A percentile compares a stretch with the other conserved stretches of the same genome.
phyloP scores from a whole-genome alignment of 2,113 vertebrate species.

The Dromiciops gliroides region DNA sequence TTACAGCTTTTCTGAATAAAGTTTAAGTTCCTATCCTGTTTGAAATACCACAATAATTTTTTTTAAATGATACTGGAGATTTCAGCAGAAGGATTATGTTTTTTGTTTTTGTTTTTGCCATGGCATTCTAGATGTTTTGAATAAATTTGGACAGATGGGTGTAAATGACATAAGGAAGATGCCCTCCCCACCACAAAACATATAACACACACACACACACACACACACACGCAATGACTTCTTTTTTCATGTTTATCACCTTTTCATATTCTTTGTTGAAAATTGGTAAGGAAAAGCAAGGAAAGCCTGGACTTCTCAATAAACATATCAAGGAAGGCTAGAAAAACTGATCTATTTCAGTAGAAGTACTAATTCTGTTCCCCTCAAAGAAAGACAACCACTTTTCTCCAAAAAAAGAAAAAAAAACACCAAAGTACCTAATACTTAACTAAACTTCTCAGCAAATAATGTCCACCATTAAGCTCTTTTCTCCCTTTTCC shows the following conservation, averaged over 20 bases:
- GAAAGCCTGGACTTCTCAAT: not conserved
- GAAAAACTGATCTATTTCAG: not conserved
- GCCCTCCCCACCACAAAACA: not conserved
- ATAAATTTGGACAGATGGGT: not conserved
- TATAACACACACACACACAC: not conserved
- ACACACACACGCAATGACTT: not conserved
- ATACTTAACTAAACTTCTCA: not conserved
- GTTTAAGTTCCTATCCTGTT: not conserved
- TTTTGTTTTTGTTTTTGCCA: not conserved
- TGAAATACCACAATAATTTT: not conserved
- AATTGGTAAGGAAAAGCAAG: not conserved
- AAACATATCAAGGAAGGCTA: not conserved
- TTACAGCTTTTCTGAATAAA: not conserved
- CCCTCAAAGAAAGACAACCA: not conserved
- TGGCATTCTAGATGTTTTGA: not conserved
- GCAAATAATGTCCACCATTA: not conserved
- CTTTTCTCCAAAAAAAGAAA: not conserved
- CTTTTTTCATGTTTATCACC: not conserved
- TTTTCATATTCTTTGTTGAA: not conserved
- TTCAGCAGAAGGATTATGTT: not conserved
- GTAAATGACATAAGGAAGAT: not conserved
- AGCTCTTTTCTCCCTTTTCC: not conserved
- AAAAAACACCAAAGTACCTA: no score
- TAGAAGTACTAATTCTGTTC: not conserved
- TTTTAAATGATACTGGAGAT: not conserved